A percentile compares a stretch with the other conserved stretches of the same genome.
These are phyloP conservation scores for Rhizoglyphus robini DNA, from an alignment of 1,140 invertebrate species.

Conservation along the genomic window DNA sequence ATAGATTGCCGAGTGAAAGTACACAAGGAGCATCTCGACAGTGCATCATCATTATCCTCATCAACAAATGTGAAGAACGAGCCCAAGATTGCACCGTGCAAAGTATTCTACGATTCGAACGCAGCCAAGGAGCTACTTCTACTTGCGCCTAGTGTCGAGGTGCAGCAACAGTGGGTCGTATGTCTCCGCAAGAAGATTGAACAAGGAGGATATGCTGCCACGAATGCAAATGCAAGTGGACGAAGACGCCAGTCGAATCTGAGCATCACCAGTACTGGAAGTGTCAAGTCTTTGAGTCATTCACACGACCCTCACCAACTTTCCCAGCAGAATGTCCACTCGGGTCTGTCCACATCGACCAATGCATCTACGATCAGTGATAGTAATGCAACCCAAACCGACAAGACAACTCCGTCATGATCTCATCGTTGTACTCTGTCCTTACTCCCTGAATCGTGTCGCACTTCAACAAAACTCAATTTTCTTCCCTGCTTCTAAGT, in stretches of 20 bases:
- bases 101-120: slow-evolving; percentile 82
- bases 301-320: too few species aligned
- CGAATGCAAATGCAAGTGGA: neutral
- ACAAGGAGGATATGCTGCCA: slow-evolving; percentile 81
- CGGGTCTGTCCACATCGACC: neutral
- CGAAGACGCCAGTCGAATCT: too few species aligned
- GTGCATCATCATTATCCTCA: neutral
- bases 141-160: slow-evolving; percentile 62
- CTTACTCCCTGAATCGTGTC: neutral
- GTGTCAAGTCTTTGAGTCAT: too few species aligned
- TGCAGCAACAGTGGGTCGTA: slow-evolving; percentile 83
- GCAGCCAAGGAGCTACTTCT: slow-evolving; percentile 80
- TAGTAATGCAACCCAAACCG: neutral
- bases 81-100: slow-evolving; percentile 54
- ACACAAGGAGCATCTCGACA: slow-evolving; percentile 78
- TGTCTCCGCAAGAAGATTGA: slow-evolving; percentile 79
- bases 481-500: too few species aligned
- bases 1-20: slow-evolving; percentile 87
- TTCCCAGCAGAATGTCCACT: too few species aligned
- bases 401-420: neutral
- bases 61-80: slow-evolving; percentile 52
- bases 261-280: too few species aligned
- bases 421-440: too few species aligned
- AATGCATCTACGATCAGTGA: neutral
- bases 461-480: neutral